Evolutionary conservation across 2,888 invertebrate species (phyloP), one percentile per base, ranked within the genome.

Genomic region (Drosophila meridionalis): DNA sequence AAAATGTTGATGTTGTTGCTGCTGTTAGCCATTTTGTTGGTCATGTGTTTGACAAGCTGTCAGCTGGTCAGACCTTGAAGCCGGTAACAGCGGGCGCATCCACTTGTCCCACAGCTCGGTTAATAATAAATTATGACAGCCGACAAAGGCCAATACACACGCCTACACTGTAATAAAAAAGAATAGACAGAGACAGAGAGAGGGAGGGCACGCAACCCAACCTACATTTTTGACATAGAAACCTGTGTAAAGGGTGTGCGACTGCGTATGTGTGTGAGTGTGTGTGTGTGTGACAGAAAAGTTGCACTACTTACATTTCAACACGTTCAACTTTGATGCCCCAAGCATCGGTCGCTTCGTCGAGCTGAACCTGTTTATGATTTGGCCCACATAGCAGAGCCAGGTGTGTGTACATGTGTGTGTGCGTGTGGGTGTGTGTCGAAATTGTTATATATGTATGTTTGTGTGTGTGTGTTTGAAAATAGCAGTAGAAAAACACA

Each of bases 301-400:
- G 65, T 80, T 87, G 90, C 77, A 78, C 73, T 82, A 95, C 97
- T 96, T 94, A 98, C 98, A 99, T 97, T 95, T 99, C 99, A 14
- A 99, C 99, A 82, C 99, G 94, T 93, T 99, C 99, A 45, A 98
- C 98, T 94, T 98, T 98, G 91, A 98, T 98, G 47, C 97, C 98
- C 98, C 98, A 98, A 20, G 97, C 96, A 91, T 97, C 98, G 8
- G 98, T 98, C 2, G 98, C 98, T 91, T 98, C 98, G 92, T 98
- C 98, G 78, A 98, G 93, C 32, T 97, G 95, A 59, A 96, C 93
- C 95, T 95, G 89, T 75, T 88, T 84, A 81, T 88, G 90, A 87
- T 76, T 77, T 81, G 83, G 76, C 76, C 77, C 84, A 84, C 78
- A 86, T 83, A 45, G 73, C 50, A 70, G 72, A 69, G 76, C 73